Conservation (phyloP, 2,113 vertebrate species). For the Mandrillus leucophaeus region DNA sequence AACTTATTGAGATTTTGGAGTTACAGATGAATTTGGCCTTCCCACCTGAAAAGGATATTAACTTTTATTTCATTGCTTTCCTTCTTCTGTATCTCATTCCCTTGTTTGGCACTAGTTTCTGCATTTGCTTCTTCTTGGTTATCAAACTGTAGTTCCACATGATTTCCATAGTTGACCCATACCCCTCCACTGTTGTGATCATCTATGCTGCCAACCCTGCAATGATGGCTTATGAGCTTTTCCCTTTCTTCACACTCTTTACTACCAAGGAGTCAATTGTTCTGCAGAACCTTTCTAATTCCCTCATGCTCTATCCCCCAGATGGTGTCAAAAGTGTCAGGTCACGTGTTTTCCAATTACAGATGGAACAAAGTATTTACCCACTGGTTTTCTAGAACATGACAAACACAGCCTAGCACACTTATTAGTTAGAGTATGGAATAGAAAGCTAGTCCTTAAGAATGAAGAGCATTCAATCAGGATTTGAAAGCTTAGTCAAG, state of each 20-base stretch:
- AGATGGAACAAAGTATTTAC: background rate
- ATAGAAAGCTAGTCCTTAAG: conserved; percentile 32
- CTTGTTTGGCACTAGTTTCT: conserved; percentile 28
- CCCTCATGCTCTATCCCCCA: background rate
- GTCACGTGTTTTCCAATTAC: background rate
- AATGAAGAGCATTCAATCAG: conserved; percentile 6
- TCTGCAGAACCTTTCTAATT: conserved; percentile 40
- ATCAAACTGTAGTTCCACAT: background rate
- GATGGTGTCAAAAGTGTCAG: background rate
- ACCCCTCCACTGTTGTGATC: background rate
- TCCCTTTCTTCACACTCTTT: conserved; percentile 6
- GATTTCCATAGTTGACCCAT: background rate
- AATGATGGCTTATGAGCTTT: background rate
- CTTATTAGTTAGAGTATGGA: background rate
- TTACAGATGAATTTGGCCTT: background rate
- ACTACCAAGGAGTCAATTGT: conserved; percentile 14
- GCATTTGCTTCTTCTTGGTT: conserved; percentile 47
- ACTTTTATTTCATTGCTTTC: conserved; percentile 46
- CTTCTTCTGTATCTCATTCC: background rate
- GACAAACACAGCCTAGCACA: background rate
- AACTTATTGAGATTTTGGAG: conserved; percentile 22
- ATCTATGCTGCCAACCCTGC: background rate
- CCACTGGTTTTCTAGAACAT: background rate
- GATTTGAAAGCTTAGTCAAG: conserved; percentile 17
- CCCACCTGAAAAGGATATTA: background rate